Percentiles rank a stretch among this genome's conserved stretches.
Conservation (phyloP, 2,113 vertebrate species). For the Nibea coibor region DNA sequence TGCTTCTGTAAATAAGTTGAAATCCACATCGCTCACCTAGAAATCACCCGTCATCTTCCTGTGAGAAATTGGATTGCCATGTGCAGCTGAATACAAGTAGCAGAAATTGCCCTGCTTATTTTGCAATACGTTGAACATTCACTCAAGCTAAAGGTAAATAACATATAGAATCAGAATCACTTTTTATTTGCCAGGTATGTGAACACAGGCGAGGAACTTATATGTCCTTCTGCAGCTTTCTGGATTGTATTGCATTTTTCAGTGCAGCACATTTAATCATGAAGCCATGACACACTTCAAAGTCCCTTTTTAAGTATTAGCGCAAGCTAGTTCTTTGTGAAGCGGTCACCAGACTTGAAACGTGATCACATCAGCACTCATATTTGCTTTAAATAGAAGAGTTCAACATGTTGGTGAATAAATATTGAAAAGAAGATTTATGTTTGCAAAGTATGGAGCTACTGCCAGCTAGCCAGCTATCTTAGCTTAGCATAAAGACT, state of each 20-base stretch:
- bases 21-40: conserved; percentile 17
- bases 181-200: too few species aligned
- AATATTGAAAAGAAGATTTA: not conserved
- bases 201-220: too few species aligned
- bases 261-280: not conserved
- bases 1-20: conserved; percentile 29
- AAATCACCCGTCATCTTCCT: not conserved
- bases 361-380: not conserved
- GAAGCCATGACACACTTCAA: not conserved
- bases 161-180: not conserved
- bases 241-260: not conserved
- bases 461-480: not conserved
- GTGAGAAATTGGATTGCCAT: conserved; percentile 16
- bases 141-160: conserved; percentile 2
- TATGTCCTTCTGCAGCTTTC: conserved; percentile 3
- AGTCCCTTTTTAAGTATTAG: not conserved
- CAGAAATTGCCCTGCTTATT: conserved; percentile 24
- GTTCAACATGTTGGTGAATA: not conserved
- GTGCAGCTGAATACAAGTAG: not conserved
- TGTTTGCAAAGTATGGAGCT: not conserved
- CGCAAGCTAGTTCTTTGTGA: not conserved
- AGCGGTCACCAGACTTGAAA: not conserved
- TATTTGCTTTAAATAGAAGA: not conserved
- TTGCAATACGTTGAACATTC: conserved; percentile 25
- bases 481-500: not conserved